Evolutionary conservation across 2,888 invertebrate species (phyloP).

Genomic region (Callyntrura guangdongensis): DNA sequence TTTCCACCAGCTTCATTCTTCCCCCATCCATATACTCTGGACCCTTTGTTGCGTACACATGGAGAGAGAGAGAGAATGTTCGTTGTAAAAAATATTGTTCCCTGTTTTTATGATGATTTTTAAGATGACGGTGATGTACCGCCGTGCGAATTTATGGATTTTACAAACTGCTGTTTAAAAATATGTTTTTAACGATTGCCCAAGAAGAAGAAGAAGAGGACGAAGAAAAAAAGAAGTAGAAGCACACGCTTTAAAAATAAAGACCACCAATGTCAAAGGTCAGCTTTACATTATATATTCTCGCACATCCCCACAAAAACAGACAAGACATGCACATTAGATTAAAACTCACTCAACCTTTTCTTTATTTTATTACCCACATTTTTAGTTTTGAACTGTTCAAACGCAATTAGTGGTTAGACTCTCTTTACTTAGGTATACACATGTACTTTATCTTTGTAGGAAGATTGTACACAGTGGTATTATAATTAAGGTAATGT

Average conservation of each 20-base stretch:
- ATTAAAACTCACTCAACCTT: slow-evolving; percentile 48
- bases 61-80: too few species aligned
- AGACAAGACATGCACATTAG: slow-evolving; percentile 29
- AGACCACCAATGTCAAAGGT: slow-evolving; percentile 82
- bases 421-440: background rate
- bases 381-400: slow-evolving; percentile 28
- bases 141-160: slow-evolving; percentile 85
- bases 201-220: slow-evolving; percentile 72
- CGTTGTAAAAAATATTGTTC: slow-evolving; percentile 35
- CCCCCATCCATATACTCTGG: too few species aligned
- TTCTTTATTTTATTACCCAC: slow-evolving; percentile 60
- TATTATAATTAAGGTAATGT: too few species aligned
- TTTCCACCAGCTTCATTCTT: too few species aligned
- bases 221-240: slow-evolving; percentile 72
- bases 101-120: background rate
- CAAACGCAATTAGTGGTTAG: slow-evolving; percentile 55
- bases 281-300: slow-evolving; percentile 83
- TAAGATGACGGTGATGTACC: slow-evolving; percentile 62
- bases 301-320: slow-evolving; percentile 41
- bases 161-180: slow-evolving; percentile 83
- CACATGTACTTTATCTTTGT: too few species aligned
- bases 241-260: slow-evolving; percentile 83
- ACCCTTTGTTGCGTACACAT: too few species aligned
- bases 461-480: too few species aligned
- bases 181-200: slow-evolving; percentile 82